phyloP scores from a whole-genome alignment of 2,888 invertebrate species.

The Mythimna vitellina region DNA sequence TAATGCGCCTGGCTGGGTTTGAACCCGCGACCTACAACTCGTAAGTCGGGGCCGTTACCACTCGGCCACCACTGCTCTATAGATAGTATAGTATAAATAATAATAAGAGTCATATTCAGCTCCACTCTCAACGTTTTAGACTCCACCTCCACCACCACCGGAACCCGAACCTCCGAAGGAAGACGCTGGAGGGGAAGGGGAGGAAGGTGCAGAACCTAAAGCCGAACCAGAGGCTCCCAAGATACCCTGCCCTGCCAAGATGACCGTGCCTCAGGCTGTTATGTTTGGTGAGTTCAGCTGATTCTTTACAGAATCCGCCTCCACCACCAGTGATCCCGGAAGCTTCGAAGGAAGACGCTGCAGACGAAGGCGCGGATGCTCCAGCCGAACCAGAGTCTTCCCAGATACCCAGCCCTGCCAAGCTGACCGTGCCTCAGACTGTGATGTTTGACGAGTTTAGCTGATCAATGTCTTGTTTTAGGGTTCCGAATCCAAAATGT shows the following conservation, averaged over 20 bases:
- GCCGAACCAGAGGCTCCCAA: conserved; percentile 59
- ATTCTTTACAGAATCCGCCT: no score
- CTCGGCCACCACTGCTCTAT: no score
- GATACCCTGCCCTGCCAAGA: conserved; percentile 82
- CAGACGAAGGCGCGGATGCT: no score
- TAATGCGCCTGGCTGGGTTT: no score
- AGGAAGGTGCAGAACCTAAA: background rate
- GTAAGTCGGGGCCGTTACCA: no score
- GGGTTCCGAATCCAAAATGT: no score
- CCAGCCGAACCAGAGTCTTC: conserved; percentile 45
- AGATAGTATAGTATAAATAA: no score
- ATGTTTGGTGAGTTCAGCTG: conserved; percentile 76
- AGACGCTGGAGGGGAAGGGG: background rate
- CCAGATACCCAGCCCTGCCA: conserved; percentile 81
- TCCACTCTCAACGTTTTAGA: no score
- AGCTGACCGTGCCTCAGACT: conserved; percentile 74
- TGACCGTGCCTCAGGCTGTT: conserved; percentile 74
- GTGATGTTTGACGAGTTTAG: conserved; percentile 78
- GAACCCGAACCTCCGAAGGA: background rate
- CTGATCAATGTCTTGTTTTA: no score
- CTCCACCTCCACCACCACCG: background rate
- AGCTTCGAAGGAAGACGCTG: conserved; percentile 5
- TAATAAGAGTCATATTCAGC: no score
- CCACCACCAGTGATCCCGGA: background rate
- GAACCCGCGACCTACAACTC: no score